Base-by-base conservation (phyloP, 2,797 vertebrate genomes). In the Enteromius paludinosus region DNA sequence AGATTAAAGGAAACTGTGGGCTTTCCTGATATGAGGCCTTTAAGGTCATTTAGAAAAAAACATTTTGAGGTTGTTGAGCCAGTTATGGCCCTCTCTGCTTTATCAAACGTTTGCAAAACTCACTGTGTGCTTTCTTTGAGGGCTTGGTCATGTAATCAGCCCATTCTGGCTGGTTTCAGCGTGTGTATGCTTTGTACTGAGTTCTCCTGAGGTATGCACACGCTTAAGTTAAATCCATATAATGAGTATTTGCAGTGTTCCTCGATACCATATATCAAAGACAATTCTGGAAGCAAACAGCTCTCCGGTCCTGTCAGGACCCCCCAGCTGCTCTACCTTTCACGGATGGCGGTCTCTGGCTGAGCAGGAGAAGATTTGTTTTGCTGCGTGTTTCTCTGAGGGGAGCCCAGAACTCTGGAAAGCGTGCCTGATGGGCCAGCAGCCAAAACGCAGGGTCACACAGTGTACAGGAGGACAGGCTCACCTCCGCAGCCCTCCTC, bases 171-270 rank as follows among this genome's bases (percentile, higher is more conserved):
- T 25, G 5, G 28, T 56, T 49, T 69, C n/a, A 41, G 77, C 38
- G n/a, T 69, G 64, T 56, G 18, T 41, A 11, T 41, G 47, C n/a
- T 56, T 35, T 45, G 66, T 72, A n/a, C 41, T 30, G 23, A 43
- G 66, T 62, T 45, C 61, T 49, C 5, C 25, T 41, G 66, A 78
- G 84, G 66, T 78, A 72, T 56, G 25, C 6, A 15, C 11, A 33
- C 77, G 54, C 54, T 14, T 43, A 59, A 59, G 33, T 59, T 78
- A 78, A 38, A 78, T n/a, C 69, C 84, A 78, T 73, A 30, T 71
- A 69, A 74, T 66, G 79, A 12, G 17, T 59, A 28, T 66, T 47
- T 66, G 38, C 41, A 59, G 47, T n/a, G 12, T 56, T 9, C 14
- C 38, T 73, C 68, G 11, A 38, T 30, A 52, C 41, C 5, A 25